These are phyloP conservation scores for Mactra quadrangularis DNA, from an alignment of 1,140 invertebrate species.

Conservation along the genomic window DNA sequence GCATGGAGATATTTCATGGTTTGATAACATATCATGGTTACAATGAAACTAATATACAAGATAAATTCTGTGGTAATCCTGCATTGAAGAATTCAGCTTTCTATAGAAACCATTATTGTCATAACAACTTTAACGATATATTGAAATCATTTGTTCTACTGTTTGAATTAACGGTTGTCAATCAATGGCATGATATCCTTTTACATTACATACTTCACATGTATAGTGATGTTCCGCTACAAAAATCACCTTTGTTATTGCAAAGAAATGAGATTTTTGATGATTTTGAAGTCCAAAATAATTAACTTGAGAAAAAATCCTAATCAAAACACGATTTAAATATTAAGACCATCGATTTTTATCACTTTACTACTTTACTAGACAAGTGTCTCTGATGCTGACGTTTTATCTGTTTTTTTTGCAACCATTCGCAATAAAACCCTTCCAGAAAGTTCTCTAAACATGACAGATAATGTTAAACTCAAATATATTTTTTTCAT, in stretches of 20 bases:
- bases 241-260: too few relatives aligned
- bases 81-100: constrained; percentile 83
- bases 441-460: background rate
- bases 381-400: too few relatives aligned
- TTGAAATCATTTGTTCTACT: constrained; percentile 84
- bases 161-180: constrained; percentile 86
- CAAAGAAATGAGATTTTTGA: too few relatives aligned
- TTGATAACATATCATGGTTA: constrained; percentile 81
- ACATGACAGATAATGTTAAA: too few relatives aligned
- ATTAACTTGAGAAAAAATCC: too few relatives aligned
- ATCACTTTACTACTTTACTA: too few relatives aligned
- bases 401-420: too few relatives aligned
- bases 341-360: too few relatives aligned
- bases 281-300: too few relatives aligned
- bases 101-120: constrained; percentile 84
- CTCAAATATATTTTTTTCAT: too few relatives aligned
- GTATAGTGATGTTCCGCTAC: background rate
- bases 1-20: constrained; percentile 85
- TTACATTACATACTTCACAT: constrained; percentile 39
- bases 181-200: constrained; percentile 87
- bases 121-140: constrained; percentile 86
- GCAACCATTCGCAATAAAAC: background rate
- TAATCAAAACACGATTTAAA: too few relatives aligned
- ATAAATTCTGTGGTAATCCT: constrained; percentile 83
- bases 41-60: constrained; percentile 57